Percentiles rank a stretch among this genome's conserved stretches.
These are phyloP conservation scores for Daboia siamensis DNA, from an alignment of 2,113 vertebrate genomes.

Conservation along the genomic window DNA sequence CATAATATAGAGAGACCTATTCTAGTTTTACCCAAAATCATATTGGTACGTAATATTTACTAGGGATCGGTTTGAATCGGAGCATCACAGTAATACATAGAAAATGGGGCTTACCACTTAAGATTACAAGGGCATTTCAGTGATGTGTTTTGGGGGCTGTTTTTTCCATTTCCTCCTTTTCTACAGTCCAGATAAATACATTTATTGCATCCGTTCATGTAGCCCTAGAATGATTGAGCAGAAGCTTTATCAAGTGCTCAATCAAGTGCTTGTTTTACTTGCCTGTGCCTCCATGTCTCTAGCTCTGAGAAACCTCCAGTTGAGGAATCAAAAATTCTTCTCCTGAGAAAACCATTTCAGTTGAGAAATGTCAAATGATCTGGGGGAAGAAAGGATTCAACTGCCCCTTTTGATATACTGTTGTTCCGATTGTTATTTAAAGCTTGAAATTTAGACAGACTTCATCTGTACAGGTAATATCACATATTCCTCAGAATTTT, in stretches of 20 bases:
- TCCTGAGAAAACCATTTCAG: background rate
- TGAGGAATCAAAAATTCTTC: background rate
- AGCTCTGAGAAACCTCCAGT: background rate
- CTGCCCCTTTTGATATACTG: background rate
- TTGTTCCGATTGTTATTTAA: background rate
- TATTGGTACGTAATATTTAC: background rate
- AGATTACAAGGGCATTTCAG: background rate
- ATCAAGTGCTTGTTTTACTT: background rate
- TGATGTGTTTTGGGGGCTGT: background rate
- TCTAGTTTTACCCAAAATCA: constrained; percentile 14
- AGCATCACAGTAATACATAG: background rate
- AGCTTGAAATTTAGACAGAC: background rate
- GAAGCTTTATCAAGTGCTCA: background rate
- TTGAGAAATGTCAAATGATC: background rate
- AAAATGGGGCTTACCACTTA: background rate
- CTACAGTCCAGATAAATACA: background rate
- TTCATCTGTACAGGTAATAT: background rate
- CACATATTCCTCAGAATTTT: background rate
- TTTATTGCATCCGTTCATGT: background rate
- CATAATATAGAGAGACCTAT: constrained; percentile 1
- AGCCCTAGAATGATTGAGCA: background rate
- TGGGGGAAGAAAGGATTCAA: background rate
- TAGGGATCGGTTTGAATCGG: background rate
- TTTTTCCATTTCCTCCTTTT: background rate
- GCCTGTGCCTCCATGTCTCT: no score